Percentiles rank a stretch among this genome's conserved stretches.
Evolutionary conservation across 2,797 vertebrate species (phyloP).

Genomic region (Sarcophilus harrisii): DNA sequence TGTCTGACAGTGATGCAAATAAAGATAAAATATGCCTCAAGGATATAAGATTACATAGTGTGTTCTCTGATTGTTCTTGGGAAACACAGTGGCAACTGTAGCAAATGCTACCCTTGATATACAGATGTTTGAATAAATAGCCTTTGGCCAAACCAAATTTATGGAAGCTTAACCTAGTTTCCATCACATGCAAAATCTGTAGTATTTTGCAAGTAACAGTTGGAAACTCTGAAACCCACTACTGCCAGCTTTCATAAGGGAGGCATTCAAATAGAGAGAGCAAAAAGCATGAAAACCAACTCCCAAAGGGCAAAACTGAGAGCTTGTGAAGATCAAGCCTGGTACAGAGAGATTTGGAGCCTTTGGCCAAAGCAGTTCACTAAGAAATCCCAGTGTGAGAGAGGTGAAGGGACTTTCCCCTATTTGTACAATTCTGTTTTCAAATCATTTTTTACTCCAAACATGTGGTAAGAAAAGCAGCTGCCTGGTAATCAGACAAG

Average conservation of each 20-base stretch:
- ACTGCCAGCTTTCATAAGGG: constrained; percentile 6
- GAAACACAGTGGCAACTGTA: constrained; percentile 48
- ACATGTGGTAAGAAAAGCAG: background rate
- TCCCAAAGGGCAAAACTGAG: constrained; percentile 16
- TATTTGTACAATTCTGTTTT: background rate
- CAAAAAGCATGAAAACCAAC: constrained; percentile 15
- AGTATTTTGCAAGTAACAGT: constrained; percentile 41
- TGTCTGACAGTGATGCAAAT: constrained; percentile 71
- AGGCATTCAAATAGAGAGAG: background rate
- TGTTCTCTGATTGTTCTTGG: constrained; percentile 67
- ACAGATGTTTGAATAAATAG: constrained; percentile 57
- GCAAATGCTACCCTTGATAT: background rate
- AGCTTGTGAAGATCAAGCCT: background rate
- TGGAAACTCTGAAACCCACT: constrained; percentile 6
- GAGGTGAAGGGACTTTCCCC: background rate
- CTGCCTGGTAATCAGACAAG: background rate
- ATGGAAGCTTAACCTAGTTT: constrained; percentile 52
- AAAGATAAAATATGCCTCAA: constrained; percentile 69
- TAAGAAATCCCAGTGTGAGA: background rate
- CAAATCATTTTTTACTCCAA: background rate
- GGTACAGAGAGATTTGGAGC: background rate
- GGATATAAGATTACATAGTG: constrained; percentile 65
- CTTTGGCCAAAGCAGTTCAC: background rate
- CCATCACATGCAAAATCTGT: constrained; percentile 22
- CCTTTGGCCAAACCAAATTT: constrained; percentile 55